Conservation (phyloP, 2,797 vertebrate species). For the Carduelis carduelis region DNA sequence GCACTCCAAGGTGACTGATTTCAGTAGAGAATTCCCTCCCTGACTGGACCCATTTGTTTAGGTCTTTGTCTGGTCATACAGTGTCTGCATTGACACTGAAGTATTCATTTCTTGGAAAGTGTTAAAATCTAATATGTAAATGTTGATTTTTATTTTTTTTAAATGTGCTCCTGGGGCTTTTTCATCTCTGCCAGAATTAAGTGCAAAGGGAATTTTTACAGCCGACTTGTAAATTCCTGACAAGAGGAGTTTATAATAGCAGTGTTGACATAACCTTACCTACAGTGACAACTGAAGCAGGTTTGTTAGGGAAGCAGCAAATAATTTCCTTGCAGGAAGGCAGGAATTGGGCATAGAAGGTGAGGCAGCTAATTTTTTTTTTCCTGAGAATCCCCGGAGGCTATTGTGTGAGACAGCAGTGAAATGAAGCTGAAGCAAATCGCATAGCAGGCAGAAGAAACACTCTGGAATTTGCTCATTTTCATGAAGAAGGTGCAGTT, state of each 20-base stretch:
- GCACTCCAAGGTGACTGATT: neutral
- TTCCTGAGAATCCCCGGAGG: constrained; percentile 32
- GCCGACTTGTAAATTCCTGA: constrained; percentile 62
- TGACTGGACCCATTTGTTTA: neutral
- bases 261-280: constrained; percentile 66
- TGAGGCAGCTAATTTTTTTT: constrained; percentile 48
- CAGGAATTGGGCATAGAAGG: constrained; percentile 38
- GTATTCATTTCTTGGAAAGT: constrained; percentile 31
- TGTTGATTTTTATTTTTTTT: neutral
- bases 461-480: constrained; percentile 49
- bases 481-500: constrained; percentile 46
- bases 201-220: constrained; percentile 61
- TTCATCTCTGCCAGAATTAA: constrained; percentile 34
- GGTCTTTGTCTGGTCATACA: neutral
- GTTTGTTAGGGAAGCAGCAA: constrained; percentile 50
- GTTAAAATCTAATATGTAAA: constrained; percentile 8
- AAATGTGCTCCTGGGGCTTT: constrained; percentile 13
- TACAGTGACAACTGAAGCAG: constrained; percentile 55
- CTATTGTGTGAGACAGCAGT: constrained; percentile 47
- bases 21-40: neutral
- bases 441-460: constrained; percentile 33
- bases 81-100: neutral
- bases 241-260: constrained; percentile 63
- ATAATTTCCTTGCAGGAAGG: constrained; percentile 43
- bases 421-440: constrained; percentile 55